Conservation (phyloP, 2,797 vertebrate genomes). For the Pterois miles region DNA sequence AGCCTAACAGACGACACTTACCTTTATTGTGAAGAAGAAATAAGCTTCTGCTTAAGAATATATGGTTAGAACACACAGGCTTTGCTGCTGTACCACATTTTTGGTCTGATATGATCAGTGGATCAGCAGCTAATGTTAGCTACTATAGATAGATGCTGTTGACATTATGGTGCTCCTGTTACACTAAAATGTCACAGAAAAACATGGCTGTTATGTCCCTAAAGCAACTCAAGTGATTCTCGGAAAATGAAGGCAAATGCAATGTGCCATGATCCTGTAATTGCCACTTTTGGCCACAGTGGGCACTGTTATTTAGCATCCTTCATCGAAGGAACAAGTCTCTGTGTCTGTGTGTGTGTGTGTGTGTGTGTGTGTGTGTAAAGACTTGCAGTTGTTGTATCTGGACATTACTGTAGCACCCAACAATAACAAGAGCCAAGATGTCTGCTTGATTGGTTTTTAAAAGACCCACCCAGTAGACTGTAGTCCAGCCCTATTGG, state of each 20-base stretch:
- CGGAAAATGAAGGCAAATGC: not conserved
- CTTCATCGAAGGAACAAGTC: not conserved
- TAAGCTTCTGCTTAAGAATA: not conserved
- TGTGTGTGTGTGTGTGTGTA: slow-evolving; percentile 3
- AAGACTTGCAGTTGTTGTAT: slow-evolving; percentile 22
- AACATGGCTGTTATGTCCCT: not conserved
- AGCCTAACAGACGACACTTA: not conserved
- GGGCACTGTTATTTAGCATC: not conserved
- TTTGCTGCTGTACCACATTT: not conserved
- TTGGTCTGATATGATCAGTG: not conserved
- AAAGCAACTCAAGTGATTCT: not conserved
- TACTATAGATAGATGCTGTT: not conserved
- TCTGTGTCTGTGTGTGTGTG: slow-evolving; percentile 2
- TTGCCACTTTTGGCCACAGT: not conserved
- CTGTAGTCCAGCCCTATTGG: slow-evolving; percentile 62
- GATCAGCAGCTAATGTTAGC: not conserved
- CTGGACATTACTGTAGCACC: slow-evolving; percentile 55
- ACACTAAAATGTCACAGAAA: not conserved
- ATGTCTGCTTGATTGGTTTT: slow-evolving; percentile 79
- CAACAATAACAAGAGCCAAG: slow-evolving; percentile 78
- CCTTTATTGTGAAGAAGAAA: not conserved
- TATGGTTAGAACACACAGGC: not conserved
- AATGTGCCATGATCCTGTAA: not conserved
- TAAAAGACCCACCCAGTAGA: slow-evolving; percentile 68
- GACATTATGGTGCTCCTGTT: not conserved